Percentiles rank a stretch among this genome's conserved stretches.
Evolutionary conservation across 2,797 vertebrate species (phyloP).

Genomic region (Tolypeutes matacus): DNA sequence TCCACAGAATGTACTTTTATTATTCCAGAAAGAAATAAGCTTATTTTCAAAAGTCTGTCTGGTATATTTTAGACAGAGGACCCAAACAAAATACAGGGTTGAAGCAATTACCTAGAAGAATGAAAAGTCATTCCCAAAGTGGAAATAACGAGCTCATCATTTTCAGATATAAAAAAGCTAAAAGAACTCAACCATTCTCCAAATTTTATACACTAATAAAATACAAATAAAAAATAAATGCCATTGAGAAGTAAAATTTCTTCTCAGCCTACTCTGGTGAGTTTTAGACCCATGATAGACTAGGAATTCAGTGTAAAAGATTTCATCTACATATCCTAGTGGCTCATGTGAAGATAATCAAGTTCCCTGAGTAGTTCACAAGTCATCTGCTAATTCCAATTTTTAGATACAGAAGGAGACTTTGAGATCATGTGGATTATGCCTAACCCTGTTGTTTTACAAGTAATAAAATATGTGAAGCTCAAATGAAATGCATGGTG

Average conservation of each 20-base stretch:
- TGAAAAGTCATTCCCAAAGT: not conserved
- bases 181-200: not conserved
- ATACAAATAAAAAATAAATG: not conserved
- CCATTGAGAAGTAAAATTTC: not conserved
- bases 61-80: not conserved
- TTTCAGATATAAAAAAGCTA: not conserved
- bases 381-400: not conserved
- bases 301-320: not conserved
- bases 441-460: not conserved
- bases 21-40: not conserved
- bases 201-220: not conserved
- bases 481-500: not conserved
- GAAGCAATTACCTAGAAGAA: not conserved
- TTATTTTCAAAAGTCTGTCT: slow-evolving; percentile 1
- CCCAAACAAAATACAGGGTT: slow-evolving; percentile 14
- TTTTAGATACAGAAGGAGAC: not conserved
- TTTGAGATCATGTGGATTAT: not conserved
- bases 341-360: not conserved
- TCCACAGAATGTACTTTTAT: slow-evolving; percentile 10
- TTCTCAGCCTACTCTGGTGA: not conserved
- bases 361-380: not conserved
- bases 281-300: not conserved
- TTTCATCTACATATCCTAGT: not conserved
- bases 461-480: not conserved
- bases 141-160: not conserved